Conservation (phyloP, 2,888 invertebrate genomes). For the Tinea semifulvella region DNA sequence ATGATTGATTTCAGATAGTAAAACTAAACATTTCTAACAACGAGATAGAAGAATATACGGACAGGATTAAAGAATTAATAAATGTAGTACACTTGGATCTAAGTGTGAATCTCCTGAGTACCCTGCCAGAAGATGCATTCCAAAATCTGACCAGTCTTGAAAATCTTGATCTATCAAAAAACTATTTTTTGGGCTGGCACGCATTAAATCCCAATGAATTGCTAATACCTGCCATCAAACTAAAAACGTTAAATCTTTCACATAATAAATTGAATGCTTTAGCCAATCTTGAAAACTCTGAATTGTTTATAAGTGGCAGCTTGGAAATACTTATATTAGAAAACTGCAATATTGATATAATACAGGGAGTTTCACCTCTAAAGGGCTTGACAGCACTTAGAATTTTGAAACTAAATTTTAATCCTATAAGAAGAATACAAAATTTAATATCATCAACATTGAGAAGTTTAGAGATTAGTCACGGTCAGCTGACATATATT, state of each 20-base stretch:
- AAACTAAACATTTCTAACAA: conserved; percentile 74
- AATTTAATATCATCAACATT: conserved; percentile 59
- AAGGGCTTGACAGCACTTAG: conserved; percentile 60
- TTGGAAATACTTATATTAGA: conserved; percentile 68
- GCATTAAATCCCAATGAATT: conserved; percentile 63
- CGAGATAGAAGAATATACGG: conserved; percentile 64
- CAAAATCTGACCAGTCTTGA: conserved; percentile 64
- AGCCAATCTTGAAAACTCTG: conserved; percentile 50
- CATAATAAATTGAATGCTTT: conserved; percentile 68
- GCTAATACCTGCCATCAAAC: conserved; percentile 49
- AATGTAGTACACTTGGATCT: conserved; percentile 41
- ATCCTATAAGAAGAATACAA: conserved; percentile 55
- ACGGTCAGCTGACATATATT: conserved; percentile 62
- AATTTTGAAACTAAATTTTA: conserved; percentile 60
- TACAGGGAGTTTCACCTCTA: conserved; percentile 58
- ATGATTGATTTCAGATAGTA: conserved; percentile 60
- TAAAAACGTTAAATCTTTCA: conserved; percentile 71
- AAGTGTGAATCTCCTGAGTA: conserved; percentile 60
- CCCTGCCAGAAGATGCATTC: conserved; percentile 53
- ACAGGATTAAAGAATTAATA: conserved; percentile 31
- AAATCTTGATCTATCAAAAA: conserved; percentile 69
- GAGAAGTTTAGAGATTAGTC: conserved; percentile 64
- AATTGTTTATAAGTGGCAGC: conserved; percentile 65
- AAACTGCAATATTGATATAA: conserved; percentile 66
- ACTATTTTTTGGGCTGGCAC: conserved; percentile 68